Conservation (phyloP, 2,797 vertebrate species). For the Platalea minor region DNA sequence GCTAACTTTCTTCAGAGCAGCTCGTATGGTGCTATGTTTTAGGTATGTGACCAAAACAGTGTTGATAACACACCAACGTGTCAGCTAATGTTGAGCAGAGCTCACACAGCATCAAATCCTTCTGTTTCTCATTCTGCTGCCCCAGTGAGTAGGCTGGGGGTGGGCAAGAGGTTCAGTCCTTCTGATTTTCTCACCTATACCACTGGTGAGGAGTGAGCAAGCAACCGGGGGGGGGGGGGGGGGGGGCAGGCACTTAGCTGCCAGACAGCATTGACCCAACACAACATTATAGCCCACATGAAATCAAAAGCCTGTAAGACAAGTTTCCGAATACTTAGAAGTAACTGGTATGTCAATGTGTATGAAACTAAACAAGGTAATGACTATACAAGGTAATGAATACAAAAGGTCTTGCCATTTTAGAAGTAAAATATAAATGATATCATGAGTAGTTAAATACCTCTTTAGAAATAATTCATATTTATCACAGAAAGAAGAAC, state of each 20-base stretch:
- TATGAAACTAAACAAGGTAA: background rate
- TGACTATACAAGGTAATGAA: background rate
- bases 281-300: background rate
- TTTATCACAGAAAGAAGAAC: background rate
- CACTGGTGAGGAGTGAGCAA: background rate
- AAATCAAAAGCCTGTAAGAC: background rate
- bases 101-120: background rate
- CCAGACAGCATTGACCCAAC: background rate
- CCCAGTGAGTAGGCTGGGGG: background rate
- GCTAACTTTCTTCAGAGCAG: background rate
- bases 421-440: background rate
- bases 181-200: background rate
- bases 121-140: background rate
- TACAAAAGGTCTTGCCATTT: background rate
- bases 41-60: background rate
- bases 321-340: background rate
- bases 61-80: background rate
- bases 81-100: background rate
- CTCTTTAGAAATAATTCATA: background rate
- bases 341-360: background rate
- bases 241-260: background rate
- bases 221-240: too few species aligned
- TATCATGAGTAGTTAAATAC: background rate
- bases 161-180: background rate
- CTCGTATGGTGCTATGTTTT: background rate